These are phyloP conservation scores for Pantherophis alleghaniensis DNA, from an alignment of 2,797 vertebrate species.

Conservation along the genomic window DNA sequence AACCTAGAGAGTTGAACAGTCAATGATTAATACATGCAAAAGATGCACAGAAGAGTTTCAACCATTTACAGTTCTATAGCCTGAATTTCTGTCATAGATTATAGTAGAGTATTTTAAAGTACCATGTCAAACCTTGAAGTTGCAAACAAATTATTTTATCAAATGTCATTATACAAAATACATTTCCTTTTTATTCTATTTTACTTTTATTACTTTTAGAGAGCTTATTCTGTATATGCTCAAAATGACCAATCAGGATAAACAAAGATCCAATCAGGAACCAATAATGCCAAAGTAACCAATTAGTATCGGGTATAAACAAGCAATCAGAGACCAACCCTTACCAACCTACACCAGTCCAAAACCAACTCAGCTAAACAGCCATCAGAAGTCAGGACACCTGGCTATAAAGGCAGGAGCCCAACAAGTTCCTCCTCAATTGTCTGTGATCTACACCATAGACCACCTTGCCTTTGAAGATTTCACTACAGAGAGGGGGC, in stretches of 20 bases:
- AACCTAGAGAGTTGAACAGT: slow-evolving; percentile 72
- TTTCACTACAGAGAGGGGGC: too few relatives aligned
- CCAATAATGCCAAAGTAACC: background rate
- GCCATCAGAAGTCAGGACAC: background rate
- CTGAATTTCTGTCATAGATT: background rate
- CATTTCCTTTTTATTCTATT: background rate
- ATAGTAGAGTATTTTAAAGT: background rate
- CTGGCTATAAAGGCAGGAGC: background rate
- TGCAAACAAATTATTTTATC: background rate
- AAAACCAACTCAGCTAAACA: background rate
- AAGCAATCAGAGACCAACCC: background rate
- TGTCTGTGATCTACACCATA: background rate
- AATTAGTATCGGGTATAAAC: background rate
- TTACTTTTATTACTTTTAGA: background rate
- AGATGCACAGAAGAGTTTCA: background rate
- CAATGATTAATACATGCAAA: background rate
- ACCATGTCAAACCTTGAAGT: background rate
- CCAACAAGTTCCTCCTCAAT: background rate
- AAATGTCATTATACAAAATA: background rate
- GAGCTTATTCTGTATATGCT: background rate
- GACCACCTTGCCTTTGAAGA: background rate
- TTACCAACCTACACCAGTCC: background rate
- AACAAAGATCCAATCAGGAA: background rate
- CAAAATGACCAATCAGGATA: background rate
- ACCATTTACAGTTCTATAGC: background rate